Conservation (phyloP, 2,797 vertebrate species). For the Alcedo atthis region DNA sequence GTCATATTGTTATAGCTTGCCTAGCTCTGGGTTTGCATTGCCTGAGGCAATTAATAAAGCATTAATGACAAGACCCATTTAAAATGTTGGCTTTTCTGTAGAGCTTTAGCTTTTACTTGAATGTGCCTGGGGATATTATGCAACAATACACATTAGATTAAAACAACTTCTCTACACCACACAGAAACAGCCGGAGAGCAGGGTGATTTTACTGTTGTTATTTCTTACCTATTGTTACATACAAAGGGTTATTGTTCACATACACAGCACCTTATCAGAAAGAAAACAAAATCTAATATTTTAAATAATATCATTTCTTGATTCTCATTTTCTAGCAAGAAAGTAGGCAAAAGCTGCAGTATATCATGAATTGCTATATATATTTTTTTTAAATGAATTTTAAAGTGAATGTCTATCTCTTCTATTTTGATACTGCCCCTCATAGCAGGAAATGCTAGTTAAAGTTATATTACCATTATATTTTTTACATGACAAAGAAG, state of each 20-base stretch:
- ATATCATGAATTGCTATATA: neutral
- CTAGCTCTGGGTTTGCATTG: conserved; percentile 85
- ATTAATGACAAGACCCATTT: conserved; percentile 99
- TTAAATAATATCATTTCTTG: neutral
- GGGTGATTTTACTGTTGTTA: conserved; percentile 62
- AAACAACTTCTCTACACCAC: conserved; percentile 73
- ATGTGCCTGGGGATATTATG: conserved; percentile 82
- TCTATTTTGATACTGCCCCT: neutral
- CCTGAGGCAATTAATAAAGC: conserved; percentile 99
- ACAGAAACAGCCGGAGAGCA: conserved; percentile 59
- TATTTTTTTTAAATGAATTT: neutral
- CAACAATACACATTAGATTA: conserved; percentile 83
- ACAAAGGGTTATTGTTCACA: conserved; percentile 29
- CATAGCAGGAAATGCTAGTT: neutral
- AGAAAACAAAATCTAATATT: neutral
- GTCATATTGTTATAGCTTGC: conserved; percentile 94
- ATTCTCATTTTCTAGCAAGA: conserved; percentile 4
- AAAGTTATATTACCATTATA: neutral
- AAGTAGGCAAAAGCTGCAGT: neutral
- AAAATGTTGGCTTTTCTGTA: conserved; percentile 92
- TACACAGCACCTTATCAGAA: conserved; percentile 9
- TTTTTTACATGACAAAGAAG: neutral
- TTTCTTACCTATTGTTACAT: conserved; percentile 66
- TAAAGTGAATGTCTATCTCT: neutral
- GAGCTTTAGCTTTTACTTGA: conserved; percentile 87